phyloP scores from a whole-genome alignment of 2,113 vertebrate genomes.

The Austrofundulus limnaeus region DNA sequence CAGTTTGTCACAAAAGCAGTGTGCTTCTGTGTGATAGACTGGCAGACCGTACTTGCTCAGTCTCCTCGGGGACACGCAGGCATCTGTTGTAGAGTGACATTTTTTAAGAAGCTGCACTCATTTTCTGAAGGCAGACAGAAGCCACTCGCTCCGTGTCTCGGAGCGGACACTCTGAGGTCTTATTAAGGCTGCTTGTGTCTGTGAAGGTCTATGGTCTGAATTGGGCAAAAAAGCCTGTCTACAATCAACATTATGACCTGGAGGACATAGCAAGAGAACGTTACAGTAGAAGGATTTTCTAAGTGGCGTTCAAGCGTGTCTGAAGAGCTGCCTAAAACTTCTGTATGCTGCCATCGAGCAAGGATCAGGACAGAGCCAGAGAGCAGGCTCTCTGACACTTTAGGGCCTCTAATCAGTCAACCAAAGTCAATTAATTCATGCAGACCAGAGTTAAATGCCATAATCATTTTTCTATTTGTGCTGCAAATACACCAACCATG shows the following conservation, averaged over 20 bases:
- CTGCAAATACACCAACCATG: not conserved
- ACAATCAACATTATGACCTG: slow-evolving; percentile 47
- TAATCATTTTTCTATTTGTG: too few species aligned
- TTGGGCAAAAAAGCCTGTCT: slow-evolving; percentile 46
- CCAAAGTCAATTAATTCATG: slow-evolving; percentile 22
- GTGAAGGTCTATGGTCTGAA: slow-evolving; percentile 55
- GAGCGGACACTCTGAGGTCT: slow-evolving; percentile 49
- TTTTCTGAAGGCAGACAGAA: slow-evolving; percentile 42
- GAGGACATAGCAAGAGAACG: slow-evolving; percentile 30
- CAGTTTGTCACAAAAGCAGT: slow-evolving; percentile 73
- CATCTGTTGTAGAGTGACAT: slow-evolving; percentile 50
- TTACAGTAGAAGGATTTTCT: slow-evolving; percentile 37
- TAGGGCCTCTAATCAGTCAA: slow-evolving; percentile 25
- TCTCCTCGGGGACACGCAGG: slow-evolving; percentile 61
- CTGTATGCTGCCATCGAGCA: slow-evolving; percentile 28
- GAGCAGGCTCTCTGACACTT: slow-evolving; percentile 15
- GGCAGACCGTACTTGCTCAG: slow-evolving; percentile 64
- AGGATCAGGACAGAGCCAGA: slow-evolving; percentile 4
- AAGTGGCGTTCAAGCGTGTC: slow-evolving; percentile 29
- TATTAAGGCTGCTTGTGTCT: slow-evolving; percentile 58
- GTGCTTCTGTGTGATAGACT: slow-evolving; percentile 73
- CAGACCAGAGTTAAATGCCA: slow-evolving; percentile 4
- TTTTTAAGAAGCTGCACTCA: slow-evolving; percentile 51
- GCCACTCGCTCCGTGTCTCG: slow-evolving; percentile 27
- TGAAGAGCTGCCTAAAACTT: slow-evolving; percentile 45